Conservation (phyloP, 1,140 invertebrate species). For the Platorchestia sp. region DNA sequence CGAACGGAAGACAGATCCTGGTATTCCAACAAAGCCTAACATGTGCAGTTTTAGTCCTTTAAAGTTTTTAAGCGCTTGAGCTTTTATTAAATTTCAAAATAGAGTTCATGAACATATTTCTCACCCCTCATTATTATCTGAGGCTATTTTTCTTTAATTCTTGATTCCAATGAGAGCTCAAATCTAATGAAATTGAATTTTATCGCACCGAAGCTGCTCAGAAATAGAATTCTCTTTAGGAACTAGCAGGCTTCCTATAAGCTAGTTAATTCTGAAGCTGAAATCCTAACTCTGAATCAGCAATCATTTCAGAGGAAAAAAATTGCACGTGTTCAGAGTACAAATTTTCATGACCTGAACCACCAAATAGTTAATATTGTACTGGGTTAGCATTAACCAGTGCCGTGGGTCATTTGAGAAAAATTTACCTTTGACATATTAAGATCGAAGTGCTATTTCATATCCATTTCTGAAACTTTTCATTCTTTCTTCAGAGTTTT, state of each 20-base stretch:
- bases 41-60: neutral
- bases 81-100: neutral
- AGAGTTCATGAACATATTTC: neutral
- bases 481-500: too few relatives aligned
- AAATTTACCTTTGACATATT: neutral
- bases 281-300: neutral
- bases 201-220: neutral
- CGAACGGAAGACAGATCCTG: neutral
- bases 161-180: neutral
- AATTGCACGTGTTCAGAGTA: neutral
- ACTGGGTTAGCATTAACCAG: neutral
- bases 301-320: neutral
- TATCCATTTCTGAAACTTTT: too few relatives aligned
- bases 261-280: neutral
- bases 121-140: neutral
- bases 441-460: neutral
- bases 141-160: neutral
- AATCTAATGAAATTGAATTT: neutral
- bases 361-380: neutral
- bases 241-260: too few relatives aligned
- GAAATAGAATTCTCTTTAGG: too few relatives aligned
- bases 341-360: neutral
- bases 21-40: neutral
- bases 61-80: neutral
- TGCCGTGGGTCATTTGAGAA: neutral